These are phyloP conservation scores for Atherinomorus stipes DNA, from an alignment of 2,113 vertebrate species.

Conservation along the genomic window DNA sequence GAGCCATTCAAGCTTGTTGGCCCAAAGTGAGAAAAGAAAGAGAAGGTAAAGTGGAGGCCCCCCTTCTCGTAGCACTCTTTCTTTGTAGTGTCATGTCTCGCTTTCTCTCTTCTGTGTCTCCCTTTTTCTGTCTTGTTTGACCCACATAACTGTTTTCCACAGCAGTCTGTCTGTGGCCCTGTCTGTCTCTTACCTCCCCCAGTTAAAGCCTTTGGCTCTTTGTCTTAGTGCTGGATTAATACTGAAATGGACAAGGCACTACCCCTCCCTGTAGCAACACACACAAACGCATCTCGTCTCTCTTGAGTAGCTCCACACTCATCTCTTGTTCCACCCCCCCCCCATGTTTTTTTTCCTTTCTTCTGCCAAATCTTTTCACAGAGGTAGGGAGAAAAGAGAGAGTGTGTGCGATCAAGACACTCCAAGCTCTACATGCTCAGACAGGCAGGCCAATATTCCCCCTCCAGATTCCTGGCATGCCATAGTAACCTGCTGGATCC, in stretches of 20 bases:
- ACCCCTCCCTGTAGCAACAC: conserved; percentile 57
- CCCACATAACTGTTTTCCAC: conserved; percentile 75
- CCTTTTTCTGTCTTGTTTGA: conserved; percentile 70
- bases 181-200: conserved; percentile 65
- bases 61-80: conserved; percentile 29
- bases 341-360: conserved; percentile 11
- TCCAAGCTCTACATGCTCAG: conserved; percentile 75
- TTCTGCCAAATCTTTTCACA: conserved; percentile 46
- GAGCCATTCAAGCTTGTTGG: conserved; percentile 43
- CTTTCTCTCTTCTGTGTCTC: conserved; percentile 26
- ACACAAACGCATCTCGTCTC: conserved; percentile 47
- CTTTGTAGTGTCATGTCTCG: conserved; percentile 55
- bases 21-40: conserved; percentile 37
- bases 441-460: conserved; percentile 78
- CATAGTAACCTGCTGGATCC: conserved; percentile 84
- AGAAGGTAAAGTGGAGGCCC: conserved; percentile 40
- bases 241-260: conserved; percentile 65
- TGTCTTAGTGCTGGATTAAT: conserved; percentile 74
- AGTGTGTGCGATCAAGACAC: conserved; percentile 56
- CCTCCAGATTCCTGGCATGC: conserved; percentile 83
- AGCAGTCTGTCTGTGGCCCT: conserved; percentile 56
- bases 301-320: conserved; percentile 59
- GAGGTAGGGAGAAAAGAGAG: conserved; percentile 50
- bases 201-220: conserved; percentile 76
- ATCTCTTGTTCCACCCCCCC: conserved; percentile 50